A percentile compares a stretch with the other conserved stretches of the same genome.
Evolutionary conservation across 2,797 vertebrate genomes (phyloP).

Genomic region (Psittacula echo): DNA sequence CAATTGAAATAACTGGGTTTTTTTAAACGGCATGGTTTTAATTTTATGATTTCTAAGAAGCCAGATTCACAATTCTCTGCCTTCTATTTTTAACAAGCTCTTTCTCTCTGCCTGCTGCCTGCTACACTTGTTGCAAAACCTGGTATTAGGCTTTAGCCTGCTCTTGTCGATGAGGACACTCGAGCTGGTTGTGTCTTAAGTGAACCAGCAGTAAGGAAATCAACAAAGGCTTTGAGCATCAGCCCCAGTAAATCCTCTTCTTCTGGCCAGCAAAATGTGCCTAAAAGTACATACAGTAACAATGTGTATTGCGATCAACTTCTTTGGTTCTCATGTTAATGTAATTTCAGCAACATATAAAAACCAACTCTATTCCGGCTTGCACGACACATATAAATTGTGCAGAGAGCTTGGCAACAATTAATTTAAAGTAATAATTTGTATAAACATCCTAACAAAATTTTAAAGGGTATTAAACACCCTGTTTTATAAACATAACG

Average conservation of each 20-base stretch:
- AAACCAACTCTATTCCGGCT: constrained; percentile 52
- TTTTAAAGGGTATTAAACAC: constrained; percentile 86
- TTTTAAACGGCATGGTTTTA: not conserved
- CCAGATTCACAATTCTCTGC: not conserved
- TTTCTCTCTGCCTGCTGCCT: not conserved
- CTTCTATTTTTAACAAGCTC: not conserved
- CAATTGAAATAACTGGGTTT: not conserved
- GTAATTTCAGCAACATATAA: constrained; percentile 44
- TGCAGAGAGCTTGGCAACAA: constrained; percentile 76
- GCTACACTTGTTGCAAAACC: constrained; percentile 52
- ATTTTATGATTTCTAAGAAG: not conserved
- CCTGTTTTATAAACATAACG: constrained; percentile 86
- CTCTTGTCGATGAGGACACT: not conserved
- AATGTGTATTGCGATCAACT: not conserved
- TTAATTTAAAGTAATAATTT: constrained; percentile 87
- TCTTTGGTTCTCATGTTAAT: not conserved
- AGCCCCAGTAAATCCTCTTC: not conserved
- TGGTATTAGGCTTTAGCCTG: not conserved
- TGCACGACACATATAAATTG: constrained; percentile 68
- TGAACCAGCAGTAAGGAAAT: not conserved
- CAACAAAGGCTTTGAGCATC: not conserved
- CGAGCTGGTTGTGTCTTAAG: not conserved
- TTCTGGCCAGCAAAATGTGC: not conserved
- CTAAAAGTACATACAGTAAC: not conserved
- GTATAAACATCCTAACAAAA: constrained; percentile 83